Base-by-base conservation (phyloP, 2,797 vertebrate genomes). In the Smutsia gigantea region DNA sequence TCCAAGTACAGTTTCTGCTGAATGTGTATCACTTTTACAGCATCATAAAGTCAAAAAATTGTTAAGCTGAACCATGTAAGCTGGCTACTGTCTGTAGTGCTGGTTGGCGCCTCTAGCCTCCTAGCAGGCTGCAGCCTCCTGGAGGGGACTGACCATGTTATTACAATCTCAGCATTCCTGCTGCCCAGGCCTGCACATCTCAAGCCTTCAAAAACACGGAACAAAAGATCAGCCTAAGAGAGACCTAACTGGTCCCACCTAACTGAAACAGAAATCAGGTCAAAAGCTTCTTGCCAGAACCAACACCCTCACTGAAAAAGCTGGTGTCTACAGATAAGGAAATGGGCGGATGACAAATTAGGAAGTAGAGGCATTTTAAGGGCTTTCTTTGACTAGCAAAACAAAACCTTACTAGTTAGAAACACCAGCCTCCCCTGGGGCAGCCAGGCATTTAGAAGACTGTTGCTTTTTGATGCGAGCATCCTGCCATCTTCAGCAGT, bases 241-340 rank as follows among this genome's bases (percentile, higher is more conserved):
- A 95, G 17, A 69, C 51, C n/a, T 90, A 61, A 84, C 69, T 90
- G 75, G 42, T 78, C 49, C 72, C 25, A 71, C 29, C 39, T 42
- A 5, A 79, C 31, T 69, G 37, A 61, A 57, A 84, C 59, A 77
- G 71, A 81, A 90, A 90, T 87, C 66, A 78, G 87, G 72, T 87
- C 72, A 92, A 88, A 57, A 95, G 68, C 23, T 61, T 85, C 71
- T 95, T 83, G 61, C 68, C 90, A 93, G 75, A 82, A 90, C 72
- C 87, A 74, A 19, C 64, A 15, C 17, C 14, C 81, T 83, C 46
- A 4, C n/a, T 71, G 61, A 72, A 75, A 78, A 88, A 63, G 55
- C 88, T 68, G 51, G 46, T 57, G 13, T 42, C 7, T 64, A 39
- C 59, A 83, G 88, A 78, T 61, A 94, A 72, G 72, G 81, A 97